Evolutionary conservation across 2,797 vertebrate genomes (phyloP), one percentile per base, ranked within the genome.

Genomic region (Pseudomugil tenellus): DNA sequence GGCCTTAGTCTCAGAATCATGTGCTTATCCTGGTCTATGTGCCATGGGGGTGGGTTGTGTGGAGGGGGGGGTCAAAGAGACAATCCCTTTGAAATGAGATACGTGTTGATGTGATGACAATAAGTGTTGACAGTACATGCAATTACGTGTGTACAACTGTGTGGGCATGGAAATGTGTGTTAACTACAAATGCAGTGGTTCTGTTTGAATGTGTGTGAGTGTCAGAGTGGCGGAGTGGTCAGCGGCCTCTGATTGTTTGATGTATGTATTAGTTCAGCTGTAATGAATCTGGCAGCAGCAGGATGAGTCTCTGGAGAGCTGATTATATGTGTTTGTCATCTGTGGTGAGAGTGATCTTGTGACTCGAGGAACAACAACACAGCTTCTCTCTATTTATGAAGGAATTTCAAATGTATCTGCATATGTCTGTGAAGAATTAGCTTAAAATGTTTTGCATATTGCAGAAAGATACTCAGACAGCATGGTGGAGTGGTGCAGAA

Each of bases 311-410:
- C 90, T 62, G 67, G 89, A 87, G 91, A 92, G 80, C 76, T 91
- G 91, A 92, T 90, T 90, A 89, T 87, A 84, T 87, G 85, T 89
- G 90, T 91, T 91, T 89, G 89, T 89, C 84, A 83, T 89, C 84
- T 82, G 83, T 64, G 80, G 61, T n/a, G 81, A 81, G 69, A 75
- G 53, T 72, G 81, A 85, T 87, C 82, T 62, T 63, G 74, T 84
- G 85, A 92, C 87, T 87, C 68, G n/a, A 29, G 76, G 76, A 85
- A 81, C 77, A 66, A 80, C 84, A 76, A 67, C 77, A 77, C 59
- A 67, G 60, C 75, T 76, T 69, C 77, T 41, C 16, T 72, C 55
- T 52, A 72, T 65, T 81, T 68, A 88, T 79, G 64, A 67, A 72
- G 52, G 49, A 66, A 81, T 60, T 14, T 53, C 28, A 81, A 68